Evolutionary conservation across 2,113 vertebrate genomes (phyloP).

Genomic region (Hippolais icterina): DNA sequence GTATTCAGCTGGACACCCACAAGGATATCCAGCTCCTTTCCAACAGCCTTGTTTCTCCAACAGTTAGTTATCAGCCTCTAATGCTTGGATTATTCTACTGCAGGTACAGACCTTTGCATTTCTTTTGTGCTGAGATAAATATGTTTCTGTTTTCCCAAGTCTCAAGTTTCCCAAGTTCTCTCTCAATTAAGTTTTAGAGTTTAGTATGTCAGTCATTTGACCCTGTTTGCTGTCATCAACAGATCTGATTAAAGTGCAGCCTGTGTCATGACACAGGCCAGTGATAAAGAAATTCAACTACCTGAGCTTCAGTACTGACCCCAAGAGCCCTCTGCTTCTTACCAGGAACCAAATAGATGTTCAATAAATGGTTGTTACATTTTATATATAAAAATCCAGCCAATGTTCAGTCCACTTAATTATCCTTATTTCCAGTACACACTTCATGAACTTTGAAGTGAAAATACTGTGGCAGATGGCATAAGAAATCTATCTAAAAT

Average conservation of each 20-base stretch:
- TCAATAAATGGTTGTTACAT: background rate
- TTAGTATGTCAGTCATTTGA: background rate
- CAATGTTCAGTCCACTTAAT: background rate
- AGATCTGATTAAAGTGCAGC: background rate
- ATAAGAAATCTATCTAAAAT: conserved; percentile 13
- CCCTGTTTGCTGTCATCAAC: background rate
- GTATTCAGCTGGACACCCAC: too few species aligned
- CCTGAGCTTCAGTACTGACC: background rate
- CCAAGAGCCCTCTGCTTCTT: background rate
- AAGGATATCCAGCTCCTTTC: background rate
- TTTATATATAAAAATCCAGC: background rate
- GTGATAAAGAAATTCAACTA: background rate
- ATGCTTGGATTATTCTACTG: background rate
- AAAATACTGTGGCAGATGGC: conserved; percentile 24
- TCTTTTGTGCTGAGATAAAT: background rate
- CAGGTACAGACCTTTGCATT: background rate
- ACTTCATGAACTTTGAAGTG: background rate
- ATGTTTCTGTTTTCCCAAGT: background rate
- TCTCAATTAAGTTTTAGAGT: background rate
- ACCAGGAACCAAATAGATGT: background rate
- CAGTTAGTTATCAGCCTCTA: background rate
- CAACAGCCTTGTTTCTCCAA: background rate
- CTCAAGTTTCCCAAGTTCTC: background rate
- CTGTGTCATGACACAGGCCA: background rate
- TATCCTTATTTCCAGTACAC: background rate